Conservation (phyloP, 2,113 vertebrate species). For the Gymnocephalus cernua region DNA sequence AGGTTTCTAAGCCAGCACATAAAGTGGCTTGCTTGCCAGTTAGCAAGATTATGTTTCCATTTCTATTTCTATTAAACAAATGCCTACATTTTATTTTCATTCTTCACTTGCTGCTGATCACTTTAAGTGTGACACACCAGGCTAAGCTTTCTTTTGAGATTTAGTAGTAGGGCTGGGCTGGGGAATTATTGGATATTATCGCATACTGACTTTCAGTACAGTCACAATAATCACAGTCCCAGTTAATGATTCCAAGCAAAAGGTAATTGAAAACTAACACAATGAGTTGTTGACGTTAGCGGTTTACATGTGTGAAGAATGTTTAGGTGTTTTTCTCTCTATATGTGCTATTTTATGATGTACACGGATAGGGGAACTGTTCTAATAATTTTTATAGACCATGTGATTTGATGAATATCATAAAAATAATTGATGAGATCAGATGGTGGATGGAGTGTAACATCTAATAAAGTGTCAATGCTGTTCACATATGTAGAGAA, state of each 20-base stretch:
- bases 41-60: not conserved
- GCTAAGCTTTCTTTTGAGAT: not conserved
- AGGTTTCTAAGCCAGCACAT: not conserved
- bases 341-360: too few relatives aligned
- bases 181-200: too few relatives aligned
- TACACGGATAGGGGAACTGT: not conserved
- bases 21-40: not conserved
- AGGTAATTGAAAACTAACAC: too few relatives aligned
- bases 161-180: not conserved
- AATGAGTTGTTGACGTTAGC: too few relatives aligned
- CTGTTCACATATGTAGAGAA: conserved; percentile 1
- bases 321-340: too few relatives aligned
- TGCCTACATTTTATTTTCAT: not conserved
- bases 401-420: not conserved
- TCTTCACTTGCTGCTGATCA: not conserved
- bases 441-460: not conserved
- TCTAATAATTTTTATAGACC: not conserved
- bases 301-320: too few relatives aligned
- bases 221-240: too few relatives aligned
- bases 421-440: not conserved
- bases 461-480: not conserved
- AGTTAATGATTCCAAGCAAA: too few relatives aligned
- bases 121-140: not conserved
- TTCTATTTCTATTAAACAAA: not conserved
- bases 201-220: too few relatives aligned